These are phyloP conservation scores for Ylistrum balloti DNA, from an alignment of 1,140 invertebrate species.

Conservation along the genomic window DNA sequence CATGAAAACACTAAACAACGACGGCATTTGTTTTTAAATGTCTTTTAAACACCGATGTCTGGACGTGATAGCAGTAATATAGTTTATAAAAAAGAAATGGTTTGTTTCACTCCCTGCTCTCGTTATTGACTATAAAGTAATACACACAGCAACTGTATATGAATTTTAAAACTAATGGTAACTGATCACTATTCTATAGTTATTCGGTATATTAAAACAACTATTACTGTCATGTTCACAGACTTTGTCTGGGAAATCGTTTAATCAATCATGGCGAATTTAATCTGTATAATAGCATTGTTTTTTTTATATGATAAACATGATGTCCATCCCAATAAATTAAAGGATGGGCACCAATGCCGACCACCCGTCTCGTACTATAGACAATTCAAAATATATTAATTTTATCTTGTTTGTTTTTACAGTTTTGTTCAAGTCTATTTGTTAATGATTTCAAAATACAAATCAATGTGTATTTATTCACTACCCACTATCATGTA, in stretches of 20 bases:
- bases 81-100: neutral
- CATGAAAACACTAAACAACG: neutral
- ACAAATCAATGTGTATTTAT: too few relatives aligned
- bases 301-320: neutral
- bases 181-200: neutral
- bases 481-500: too few relatives aligned
- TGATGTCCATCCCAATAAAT: neutral
- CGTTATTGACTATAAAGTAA: neutral
- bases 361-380: neutral
- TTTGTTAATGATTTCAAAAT: too few relatives aligned
- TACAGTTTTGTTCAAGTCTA: too few relatives aligned
- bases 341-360: neutral
- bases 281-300: neutral
- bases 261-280: neutral
- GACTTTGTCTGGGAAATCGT: neutral
- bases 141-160: neutral
- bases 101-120: neutral
- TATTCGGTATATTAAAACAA: conserved; percentile 23
- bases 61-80: neutral
- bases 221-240: neutral
- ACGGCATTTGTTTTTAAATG: neutral
- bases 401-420: too few relatives aligned
- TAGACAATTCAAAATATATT: neutral
- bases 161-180: neutral
- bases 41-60: conserved; percentile 17